Evolutionary conservation across 2,113 vertebrate species (phyloP), one percentile per base, ranked within the genome.

Genomic region (Dromaius novaehollandiae): DNA sequence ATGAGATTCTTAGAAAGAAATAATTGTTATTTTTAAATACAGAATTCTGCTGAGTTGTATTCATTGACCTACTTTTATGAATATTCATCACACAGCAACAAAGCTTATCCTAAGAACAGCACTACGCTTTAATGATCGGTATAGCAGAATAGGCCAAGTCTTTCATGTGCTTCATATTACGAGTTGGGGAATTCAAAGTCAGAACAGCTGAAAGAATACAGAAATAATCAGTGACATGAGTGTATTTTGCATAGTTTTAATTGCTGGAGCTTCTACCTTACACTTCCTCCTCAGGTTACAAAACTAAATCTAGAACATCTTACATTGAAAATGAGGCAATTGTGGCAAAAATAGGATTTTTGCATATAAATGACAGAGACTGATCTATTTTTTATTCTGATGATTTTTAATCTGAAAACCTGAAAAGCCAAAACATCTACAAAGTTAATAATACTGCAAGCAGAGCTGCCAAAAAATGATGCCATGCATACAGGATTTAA

Each of bases 41-140:
- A 87, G 65, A 89, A 90, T 55, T 60, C 61, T 40, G 30, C 25
- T 82, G 80, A 92, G 73, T 69, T 84, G 65, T 65, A 53, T 88
- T 79, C 21, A 16, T 9, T 91, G 65, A n/a, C 40, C 40, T 68
- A 32, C 70, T 92, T 90, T 11, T 73, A 78, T 77, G 82, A 91
- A 93, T 90, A 88, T 91, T 94, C 94, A 91, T 66, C 60, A 92
- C 61, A 46, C 6, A 75, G 68, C 40, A 94, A 40, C 63, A 96
- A 93, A 88, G 88, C 55, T 78, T 81, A 81, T 75, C 32, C 56
- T 78, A 36, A 86, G 80, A 90, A 86, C 18, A 86, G 73, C 46
- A 48, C n/a, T 60, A 86, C 6, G 13, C 77, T 93, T 86, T 88
- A 69, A 77, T 58, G 25, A 77, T 93, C 32, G 53, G 34, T 88